Evolutionary conservation across 2,888 invertebrate species (phyloP).

Genomic region (Macrophya alboannulata): DNA sequence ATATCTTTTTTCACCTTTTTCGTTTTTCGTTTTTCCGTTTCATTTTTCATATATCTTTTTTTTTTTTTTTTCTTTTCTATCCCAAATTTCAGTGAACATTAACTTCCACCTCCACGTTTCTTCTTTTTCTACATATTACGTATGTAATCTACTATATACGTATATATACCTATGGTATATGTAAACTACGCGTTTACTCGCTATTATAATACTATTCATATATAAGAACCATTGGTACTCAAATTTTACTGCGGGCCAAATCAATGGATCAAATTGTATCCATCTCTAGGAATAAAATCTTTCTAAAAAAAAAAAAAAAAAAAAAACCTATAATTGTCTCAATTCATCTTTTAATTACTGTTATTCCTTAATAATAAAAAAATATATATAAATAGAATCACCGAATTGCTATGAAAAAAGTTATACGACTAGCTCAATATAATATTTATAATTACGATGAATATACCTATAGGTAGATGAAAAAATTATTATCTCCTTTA

Average conservation of each 20-base stretch:
- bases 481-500: background rate
- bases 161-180: constrained; percentile 21
- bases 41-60: constrained; percentile 41
- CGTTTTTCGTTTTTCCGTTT: constrained; percentile 43
- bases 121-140: background rate
- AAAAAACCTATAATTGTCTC: background rate
- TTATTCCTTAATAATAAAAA: no score
- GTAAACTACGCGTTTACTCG: constrained; percentile 23
- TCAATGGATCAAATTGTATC: background rate
- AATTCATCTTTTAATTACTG: no score
- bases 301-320: background rate
- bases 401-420: no score
- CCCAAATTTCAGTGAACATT: constrained; percentile 49
- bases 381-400: no score
- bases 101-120: constrained; percentile 28
- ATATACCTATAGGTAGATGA: background rate
- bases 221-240: constrained; percentile 12
- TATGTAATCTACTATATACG: constrained; percentile 21
- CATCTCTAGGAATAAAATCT: background rate
- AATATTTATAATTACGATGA: no score
- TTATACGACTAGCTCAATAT: no score
- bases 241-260: background rate
- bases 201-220: background rate
- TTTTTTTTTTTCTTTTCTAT: constrained; percentile 42
- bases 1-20: constrained; percentile 55